Conservation (phyloP, 2,888 invertebrate species). For the Phengaris alcon region DNA sequence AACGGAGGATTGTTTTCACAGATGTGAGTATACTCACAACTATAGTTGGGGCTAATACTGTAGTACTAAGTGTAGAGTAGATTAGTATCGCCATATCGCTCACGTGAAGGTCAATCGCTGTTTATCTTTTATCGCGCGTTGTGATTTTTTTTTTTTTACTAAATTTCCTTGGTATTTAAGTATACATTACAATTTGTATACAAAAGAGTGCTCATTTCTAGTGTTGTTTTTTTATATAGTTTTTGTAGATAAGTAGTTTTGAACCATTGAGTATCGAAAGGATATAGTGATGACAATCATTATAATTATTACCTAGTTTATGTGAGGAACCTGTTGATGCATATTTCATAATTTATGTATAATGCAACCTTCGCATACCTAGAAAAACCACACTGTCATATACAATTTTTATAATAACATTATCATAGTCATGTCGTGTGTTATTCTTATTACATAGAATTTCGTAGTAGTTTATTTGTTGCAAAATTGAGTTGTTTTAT, state of each 20-base stretch:
- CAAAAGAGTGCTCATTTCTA: too few relatives aligned
- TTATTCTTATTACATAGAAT: background rate
- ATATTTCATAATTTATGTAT: conserved; percentile 1
- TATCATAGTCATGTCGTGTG: background rate
- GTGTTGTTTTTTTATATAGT: too few relatives aligned
- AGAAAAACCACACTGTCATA: conserved; percentile 16
- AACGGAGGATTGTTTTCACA: conserved; percentile 50
- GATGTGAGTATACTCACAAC: conserved; percentile 54
- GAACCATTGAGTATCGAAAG: too few relatives aligned
- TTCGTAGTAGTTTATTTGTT: background rate
- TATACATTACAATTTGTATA: background rate
- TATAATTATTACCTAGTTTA: too few relatives aligned
- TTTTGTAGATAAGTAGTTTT: too few relatives aligned
- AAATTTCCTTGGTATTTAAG: background rate
- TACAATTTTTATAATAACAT: conserved; percentile 1
- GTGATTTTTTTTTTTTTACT: conserved; percentile 33
- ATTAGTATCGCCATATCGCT: conserved; percentile 21
- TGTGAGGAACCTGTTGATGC: background rate
- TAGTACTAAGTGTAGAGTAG: conserved; percentile 22
- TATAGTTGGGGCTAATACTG: background rate
- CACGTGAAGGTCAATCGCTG: conserved; percentile 59
- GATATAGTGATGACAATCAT: too few relatives aligned
- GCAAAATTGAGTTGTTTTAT: too few relatives aligned
- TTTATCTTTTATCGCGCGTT: conserved; percentile 55
- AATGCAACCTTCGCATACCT: conserved; percentile 8